Conservation (phyloP, 2,888 invertebrate genomes). For the Trissonchulus sp. region DNA sequence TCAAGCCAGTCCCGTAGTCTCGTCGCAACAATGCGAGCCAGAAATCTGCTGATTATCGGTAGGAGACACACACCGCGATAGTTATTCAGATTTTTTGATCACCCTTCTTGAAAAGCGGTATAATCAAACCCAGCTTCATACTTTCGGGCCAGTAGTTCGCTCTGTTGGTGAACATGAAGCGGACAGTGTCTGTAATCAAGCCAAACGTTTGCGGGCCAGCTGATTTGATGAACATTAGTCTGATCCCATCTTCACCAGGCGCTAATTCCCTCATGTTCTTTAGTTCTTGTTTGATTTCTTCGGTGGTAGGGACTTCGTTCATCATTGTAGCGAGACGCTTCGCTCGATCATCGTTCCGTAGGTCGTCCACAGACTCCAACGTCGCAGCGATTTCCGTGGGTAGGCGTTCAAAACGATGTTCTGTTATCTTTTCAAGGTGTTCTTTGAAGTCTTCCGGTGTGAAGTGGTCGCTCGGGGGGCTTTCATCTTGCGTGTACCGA, state of each 20-base stretch:
- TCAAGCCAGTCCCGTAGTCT: slow-evolving; percentile 13
- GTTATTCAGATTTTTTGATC: slow-evolving; percentile 7
- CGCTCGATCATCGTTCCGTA: background rate
- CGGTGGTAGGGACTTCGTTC: slow-evolving; percentile 1
- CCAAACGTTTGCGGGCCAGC: background rate
- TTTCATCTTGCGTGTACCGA: slow-evolving; percentile 10
- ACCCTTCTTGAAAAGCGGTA: too few species aligned
- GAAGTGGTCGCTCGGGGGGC: background rate
- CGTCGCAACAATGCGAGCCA: slow-evolving; percentile 6
- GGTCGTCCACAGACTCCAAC: background rate
- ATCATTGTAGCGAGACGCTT: background rate
- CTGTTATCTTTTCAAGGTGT: slow-evolving; percentile 20
- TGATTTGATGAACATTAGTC: background rate
- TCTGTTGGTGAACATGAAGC: slow-evolving; percentile 11
- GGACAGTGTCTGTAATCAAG: background rate
- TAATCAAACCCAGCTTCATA: background rate
- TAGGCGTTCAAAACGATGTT: background rate
- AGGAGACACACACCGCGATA: slow-evolving; percentile 21
- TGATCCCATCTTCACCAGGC: background rate
- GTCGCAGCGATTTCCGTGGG: slow-evolving; percentile 13
- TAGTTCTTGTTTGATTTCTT: background rate
- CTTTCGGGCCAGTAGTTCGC: slow-evolving; percentile 4
- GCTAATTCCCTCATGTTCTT: slow-evolving; percentile 10
- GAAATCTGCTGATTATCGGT: slow-evolving; percentile 2
- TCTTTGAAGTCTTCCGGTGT: slow-evolving; percentile 16